phyloP scores from a whole-genome alignment of 2,888 invertebrate genomes.

The Phoronis australis region DNA sequence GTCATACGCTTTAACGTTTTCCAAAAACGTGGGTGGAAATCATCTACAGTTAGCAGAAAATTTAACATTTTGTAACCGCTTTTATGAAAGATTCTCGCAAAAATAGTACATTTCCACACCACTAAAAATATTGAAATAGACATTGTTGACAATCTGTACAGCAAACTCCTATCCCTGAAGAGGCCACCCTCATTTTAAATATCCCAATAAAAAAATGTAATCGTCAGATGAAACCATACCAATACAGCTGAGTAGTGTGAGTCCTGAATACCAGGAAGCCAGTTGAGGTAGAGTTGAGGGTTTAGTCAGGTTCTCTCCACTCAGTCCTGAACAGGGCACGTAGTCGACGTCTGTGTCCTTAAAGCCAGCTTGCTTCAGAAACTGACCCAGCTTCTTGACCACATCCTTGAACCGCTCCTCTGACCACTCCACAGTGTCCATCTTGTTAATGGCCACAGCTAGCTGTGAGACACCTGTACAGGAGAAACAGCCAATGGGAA shows the following conservation, averaged over 20 bases:
- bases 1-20: too few species aligned
- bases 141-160: too few species aligned
- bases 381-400: slow-evolving; percentile 67
- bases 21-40: too few species aligned
- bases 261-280: slow-evolving; percentile 44
- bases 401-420: slow-evolving; percentile 87
- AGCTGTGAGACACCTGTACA: slow-evolving; percentile 85
- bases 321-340: slow-evolving; percentile 94
- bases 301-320: slow-evolving; percentile 82
- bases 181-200: too few species aligned
- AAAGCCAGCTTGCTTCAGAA: slow-evolving; percentile 83
- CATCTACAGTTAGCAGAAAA: too few species aligned
- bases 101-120: too few species aligned
- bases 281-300: slow-evolving; percentile 61
- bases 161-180: too few species aligned
- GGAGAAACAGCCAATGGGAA: slow-evolving; percentile 4
- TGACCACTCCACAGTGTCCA: slow-evolving; percentile 94
- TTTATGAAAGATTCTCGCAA: too few species aligned
- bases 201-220: too few species aligned
- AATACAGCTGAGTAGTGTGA: not conserved
- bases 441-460: slow-evolving; percentile 92
- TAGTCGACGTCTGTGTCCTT: slow-evolving; percentile 79
- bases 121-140: too few species aligned
- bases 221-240: not conserved
- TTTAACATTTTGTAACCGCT: too few species aligned